Percentiles rank a stretch among this genome's conserved stretches.
phyloP scores from a whole-genome alignment of 2,888 invertebrate genomes.

The Tiliacea citrago region DNA sequence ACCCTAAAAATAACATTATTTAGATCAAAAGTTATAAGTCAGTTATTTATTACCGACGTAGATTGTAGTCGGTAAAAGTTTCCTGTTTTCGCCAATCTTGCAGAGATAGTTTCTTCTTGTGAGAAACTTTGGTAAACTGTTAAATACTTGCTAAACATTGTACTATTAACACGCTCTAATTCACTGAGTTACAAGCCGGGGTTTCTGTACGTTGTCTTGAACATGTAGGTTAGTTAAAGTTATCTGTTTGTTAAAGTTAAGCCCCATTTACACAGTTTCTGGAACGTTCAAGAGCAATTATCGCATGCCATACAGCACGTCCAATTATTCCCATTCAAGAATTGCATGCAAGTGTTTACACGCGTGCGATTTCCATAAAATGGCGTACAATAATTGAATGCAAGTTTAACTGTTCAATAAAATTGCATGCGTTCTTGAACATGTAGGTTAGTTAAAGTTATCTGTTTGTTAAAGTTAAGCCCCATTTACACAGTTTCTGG shows the following conservation, averaged over 20 bases:
- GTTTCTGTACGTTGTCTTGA: neutral
- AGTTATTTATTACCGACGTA: conserved; percentile 49
- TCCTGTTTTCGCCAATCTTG: conserved; percentile 38
- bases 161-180: conserved; percentile 21
- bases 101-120: conserved; percentile 25
- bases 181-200: conserved; percentile 9
- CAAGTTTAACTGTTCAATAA: too few relatives aligned
- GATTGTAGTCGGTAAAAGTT: conserved; percentile 43
- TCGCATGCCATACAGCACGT: too few relatives aligned
- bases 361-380: too few relatives aligned
- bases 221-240: conserved; percentile 22
- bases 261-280: too few relatives aligned
- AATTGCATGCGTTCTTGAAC: too few relatives aligned
- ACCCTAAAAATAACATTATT: neutral
- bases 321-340: too few relatives aligned
- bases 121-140: conserved; percentile 32
- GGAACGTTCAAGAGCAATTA: too few relatives aligned
- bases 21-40: conserved; percentile 30
- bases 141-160: conserved; percentile 34
- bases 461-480: too few relatives aligned
- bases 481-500: too few relatives aligned
- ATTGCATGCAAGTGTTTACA: too few relatives aligned
- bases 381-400: too few relatives aligned
- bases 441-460: conserved; percentile 16
- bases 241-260: neutral